These are phyloP conservation scores for Myotis myotis DNA, from an alignment of 2,797 vertebrate species.

Conservation along the genomic window DNA sequence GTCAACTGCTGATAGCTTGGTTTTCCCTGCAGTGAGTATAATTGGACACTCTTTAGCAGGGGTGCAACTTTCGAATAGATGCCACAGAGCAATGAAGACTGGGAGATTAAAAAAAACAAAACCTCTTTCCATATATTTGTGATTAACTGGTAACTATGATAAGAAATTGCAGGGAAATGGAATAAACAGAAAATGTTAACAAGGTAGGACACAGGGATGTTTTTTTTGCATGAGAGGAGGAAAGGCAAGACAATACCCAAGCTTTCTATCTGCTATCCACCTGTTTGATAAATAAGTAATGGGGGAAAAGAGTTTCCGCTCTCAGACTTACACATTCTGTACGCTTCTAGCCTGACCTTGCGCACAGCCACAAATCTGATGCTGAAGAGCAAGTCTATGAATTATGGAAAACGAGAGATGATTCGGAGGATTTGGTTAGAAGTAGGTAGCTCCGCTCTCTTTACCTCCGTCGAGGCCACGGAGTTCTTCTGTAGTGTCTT, in stretches of 20 bases:
- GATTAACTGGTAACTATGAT: conserved; percentile 83
- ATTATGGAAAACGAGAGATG: conserved; percentile 58
- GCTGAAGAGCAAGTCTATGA: conserved; percentile 64
- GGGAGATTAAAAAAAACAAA: conserved; percentile 73
- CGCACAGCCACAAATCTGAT: conserved; percentile 21
- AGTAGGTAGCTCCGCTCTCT: not conserved
- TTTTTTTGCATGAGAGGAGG: conserved; percentile 66
- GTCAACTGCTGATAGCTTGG: conserved; percentile 74
- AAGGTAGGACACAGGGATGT: conserved; percentile 73
- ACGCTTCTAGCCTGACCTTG: conserved; percentile 59
- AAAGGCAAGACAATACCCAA: not conserved
- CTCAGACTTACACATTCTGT: conserved; percentile 54
- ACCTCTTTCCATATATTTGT: conserved; percentile 80
- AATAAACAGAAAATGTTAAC: conserved; percentile 83
- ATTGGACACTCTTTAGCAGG: conserved; percentile 78
- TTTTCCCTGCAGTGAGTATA: conserved; percentile 81
- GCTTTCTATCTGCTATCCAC: conserved; percentile 51
- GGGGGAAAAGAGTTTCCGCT: not conserved
- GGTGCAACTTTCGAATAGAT: conserved; percentile 69
- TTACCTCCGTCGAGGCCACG: not conserved
- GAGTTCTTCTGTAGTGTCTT: not conserved
- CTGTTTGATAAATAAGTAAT: conserved; percentile 78
- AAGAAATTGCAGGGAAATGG: conserved; percentile 80
- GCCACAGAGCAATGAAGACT: conserved; percentile 74
- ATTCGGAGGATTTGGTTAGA: not conserved